Evolutionary conservation across 2,113 vertebrate genomes (phyloP).

Genomic region (Podiceps cristatus): DNA sequence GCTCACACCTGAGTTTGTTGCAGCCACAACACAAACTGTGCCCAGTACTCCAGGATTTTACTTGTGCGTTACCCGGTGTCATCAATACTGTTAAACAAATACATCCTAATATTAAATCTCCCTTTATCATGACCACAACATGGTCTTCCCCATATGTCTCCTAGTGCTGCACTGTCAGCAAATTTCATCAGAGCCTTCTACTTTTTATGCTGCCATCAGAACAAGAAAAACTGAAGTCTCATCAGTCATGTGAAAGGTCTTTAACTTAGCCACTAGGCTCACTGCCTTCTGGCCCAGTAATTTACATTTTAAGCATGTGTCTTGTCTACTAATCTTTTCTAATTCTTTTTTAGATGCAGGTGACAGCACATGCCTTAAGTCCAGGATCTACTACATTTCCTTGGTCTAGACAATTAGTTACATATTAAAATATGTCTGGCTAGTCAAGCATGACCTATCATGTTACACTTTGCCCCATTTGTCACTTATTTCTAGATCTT

Average conservation of each 20-base stretch:
- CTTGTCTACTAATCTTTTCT: neutral
- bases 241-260: neutral
- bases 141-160: neutral
- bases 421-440: neutral
- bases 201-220: neutral
- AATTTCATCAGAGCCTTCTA: neutral
- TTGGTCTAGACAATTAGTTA: neutral
- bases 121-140: neutral
- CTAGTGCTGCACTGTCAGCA: neutral
- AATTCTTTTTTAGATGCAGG: neutral
- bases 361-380: too few relatives aligned
- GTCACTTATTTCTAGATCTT: neutral
- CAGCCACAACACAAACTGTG: neutral
- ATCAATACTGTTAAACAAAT: neutral
- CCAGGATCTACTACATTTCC: neutral
- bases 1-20: neutral
- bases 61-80: neutral
- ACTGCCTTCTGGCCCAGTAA: neutral
- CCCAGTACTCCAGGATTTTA: neutral
- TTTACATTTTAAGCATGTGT: neutral
- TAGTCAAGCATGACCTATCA: neutral
- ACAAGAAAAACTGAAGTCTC: neutral
- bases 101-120: neutral
- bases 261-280: neutral
- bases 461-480: neutral